A percentile compares a stretch with the other conserved stretches of the same genome.
Evolutionary conservation across 2,888 invertebrate genomes (phyloP).

Genomic region (Belgica antarctica): DNA sequence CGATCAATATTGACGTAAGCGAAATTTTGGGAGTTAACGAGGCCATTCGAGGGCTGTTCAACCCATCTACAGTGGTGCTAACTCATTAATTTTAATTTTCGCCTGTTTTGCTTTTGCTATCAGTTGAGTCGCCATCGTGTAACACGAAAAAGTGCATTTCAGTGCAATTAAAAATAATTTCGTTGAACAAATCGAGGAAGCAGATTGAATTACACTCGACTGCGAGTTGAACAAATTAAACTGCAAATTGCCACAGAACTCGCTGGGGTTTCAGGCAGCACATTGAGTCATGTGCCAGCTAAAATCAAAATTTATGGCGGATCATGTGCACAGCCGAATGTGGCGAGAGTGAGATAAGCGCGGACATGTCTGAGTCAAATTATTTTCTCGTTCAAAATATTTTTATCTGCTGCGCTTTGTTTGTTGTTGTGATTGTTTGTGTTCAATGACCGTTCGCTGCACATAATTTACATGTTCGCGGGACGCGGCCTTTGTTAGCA

Average conservation of each 20-base stretch:
- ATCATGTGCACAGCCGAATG: background rate
- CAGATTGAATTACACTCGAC: conserved; percentile 7
- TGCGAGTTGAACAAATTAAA: too few relatives aligned
- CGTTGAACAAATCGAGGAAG: background rate
- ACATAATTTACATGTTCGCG: background rate
- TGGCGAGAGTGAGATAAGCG: background rate
- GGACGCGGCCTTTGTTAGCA: background rate
- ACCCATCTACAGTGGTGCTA: background rate
- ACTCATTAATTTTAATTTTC: conserved; percentile 3
- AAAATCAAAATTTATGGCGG: conserved; percentile 15
- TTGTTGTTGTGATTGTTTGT: background rate
- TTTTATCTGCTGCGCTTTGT: background rate
- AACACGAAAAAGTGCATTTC: conserved; percentile 1
- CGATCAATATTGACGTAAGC: conserved; percentile 3
- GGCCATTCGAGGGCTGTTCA: too few relatives aligned
- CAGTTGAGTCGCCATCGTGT: background rate
- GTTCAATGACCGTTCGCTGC: conserved; percentile 26
- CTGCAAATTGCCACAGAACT: too few relatives aligned
- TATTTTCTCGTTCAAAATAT: background rate
- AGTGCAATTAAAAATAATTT: conserved; percentile 3
- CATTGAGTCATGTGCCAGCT: conserved; percentile 17
- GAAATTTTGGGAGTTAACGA: too few relatives aligned
- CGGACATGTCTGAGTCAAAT: conserved; percentile 17
- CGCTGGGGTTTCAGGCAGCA: too few relatives aligned
- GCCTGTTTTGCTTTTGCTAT: background rate